Percentiles rank a stretch among this genome's conserved stretches.
Evolutionary conservation across 2,113 vertebrate species (phyloP).

Genomic region (Aleadryas rufinucha): DNA sequence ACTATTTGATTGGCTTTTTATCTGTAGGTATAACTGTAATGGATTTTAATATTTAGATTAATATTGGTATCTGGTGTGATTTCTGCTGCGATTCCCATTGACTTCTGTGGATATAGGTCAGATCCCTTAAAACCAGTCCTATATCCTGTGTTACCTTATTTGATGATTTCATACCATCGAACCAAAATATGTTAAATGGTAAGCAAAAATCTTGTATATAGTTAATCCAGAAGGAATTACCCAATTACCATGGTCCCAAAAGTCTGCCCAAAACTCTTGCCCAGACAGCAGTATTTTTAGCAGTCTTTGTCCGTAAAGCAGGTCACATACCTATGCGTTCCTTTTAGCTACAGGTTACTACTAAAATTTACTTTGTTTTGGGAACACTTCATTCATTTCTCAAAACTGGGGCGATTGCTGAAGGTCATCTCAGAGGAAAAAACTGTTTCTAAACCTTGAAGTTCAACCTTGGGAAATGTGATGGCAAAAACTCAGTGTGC

Average conservation of each 20-base stretch:
- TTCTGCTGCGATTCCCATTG: not conserved
- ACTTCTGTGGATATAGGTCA: not conserved
- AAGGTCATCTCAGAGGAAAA: not conserved
- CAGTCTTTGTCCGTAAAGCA: slow-evolving; percentile 16
- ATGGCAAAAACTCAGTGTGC: not conserved
- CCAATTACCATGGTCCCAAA: not conserved
- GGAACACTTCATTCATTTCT: slow-evolving; percentile 41
- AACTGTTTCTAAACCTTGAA: slow-evolving; percentile 15
- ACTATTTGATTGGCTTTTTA: not conserved
- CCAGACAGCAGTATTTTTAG: slow-evolving; percentile 47
- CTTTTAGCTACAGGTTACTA: slow-evolving; percentile 29
- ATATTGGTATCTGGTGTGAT: not conserved
- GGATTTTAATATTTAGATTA: not conserved
- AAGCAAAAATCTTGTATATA: not conserved
- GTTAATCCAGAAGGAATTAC: not conserved
- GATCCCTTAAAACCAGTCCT: not conserved
- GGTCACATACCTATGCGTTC: not conserved
- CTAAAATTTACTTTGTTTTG: slow-evolving; percentile 46
- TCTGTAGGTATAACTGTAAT: not conserved
- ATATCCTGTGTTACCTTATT: not conserved
- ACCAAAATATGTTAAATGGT: not conserved
- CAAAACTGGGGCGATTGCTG: not conserved
- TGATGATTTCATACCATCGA: not conserved
- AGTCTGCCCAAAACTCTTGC: not conserved
- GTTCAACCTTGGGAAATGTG: slow-evolving; percentile 5